A percentile compares a stretch with the other conserved stretches of the same genome.
Conservation (phyloP, 2,888 invertebrate genomes). For the Tyria jacobaeae region DNA sequence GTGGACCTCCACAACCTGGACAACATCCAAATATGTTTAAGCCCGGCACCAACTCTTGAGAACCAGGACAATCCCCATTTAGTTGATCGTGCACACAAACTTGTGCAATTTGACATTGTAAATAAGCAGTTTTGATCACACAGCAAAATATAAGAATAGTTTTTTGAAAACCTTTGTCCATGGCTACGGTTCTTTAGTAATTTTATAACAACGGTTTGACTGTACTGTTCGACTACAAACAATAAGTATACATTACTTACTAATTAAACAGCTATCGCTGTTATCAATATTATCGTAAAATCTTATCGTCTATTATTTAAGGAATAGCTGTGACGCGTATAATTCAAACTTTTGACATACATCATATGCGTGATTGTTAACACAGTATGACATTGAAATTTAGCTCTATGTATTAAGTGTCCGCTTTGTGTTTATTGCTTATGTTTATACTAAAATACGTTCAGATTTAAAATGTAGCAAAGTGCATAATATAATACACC, state of each 20-base stretch:
- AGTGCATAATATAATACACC: slow-evolving; percentile 2
- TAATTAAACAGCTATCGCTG: slow-evolving; percentile 50
- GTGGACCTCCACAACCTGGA: slow-evolving; percentile 68
- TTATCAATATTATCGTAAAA: slow-evolving; percentile 59
- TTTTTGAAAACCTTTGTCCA: slow-evolving; percentile 33
- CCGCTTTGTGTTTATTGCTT: neutral
- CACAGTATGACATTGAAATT: slow-evolving; percentile 17
- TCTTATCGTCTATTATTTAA: slow-evolving; percentile 61
- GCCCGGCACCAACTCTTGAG: slow-evolving; percentile 61
- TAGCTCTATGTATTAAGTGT: neutral
- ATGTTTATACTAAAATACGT: neutral
- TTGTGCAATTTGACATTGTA: slow-evolving; percentile 67
- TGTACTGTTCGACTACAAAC: slow-evolving; percentile 45
- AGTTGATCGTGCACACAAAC: slow-evolving; percentile 73
- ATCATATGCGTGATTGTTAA: slow-evolving; percentile 26
- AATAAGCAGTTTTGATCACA: slow-evolving; percentile 40
- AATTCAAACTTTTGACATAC: slow-evolving; percentile 43
- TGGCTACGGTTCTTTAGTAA: slow-evolving; percentile 22
- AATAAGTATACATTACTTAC: slow-evolving; percentile 59
- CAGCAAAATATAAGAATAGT: slow-evolving; percentile 42
- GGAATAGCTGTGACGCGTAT: slow-evolving; percentile 37
- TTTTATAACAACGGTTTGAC: slow-evolving; percentile 22
- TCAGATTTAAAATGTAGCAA: slow-evolving; percentile 5
- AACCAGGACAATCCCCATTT: slow-evolving; percentile 59
- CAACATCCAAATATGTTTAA: slow-evolving; percentile 73